Evolutionary conservation across 2,888 invertebrate species (phyloP), one percentile per base, ranked within the genome.

Genomic region (Isotomurus palustris): DNA sequence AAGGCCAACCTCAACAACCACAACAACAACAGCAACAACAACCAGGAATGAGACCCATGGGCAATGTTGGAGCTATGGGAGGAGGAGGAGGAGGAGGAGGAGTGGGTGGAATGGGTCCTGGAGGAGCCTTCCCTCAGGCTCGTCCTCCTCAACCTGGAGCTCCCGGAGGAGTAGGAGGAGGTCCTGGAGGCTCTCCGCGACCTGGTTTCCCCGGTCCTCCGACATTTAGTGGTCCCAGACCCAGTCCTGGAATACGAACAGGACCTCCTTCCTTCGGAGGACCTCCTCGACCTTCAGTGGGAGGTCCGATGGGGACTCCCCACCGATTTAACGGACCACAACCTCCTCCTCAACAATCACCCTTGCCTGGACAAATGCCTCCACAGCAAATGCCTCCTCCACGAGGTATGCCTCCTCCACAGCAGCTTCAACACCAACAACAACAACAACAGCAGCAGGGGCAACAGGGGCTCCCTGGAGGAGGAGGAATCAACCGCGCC

Each of bases 301-400:
- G n/a, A n/a, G 69, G 68, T 43, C 66, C 67, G 25, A 62, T 64
- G 21, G 71, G 71, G 3, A 67, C 64, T 44, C 71, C 71, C 36
- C 67, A 69, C 44, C 59, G 71, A 21, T 67, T 67, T 55, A 70
- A 65, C 36, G 71, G 71, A 24, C 66, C 69, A 36, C 66, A 63
- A 48, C 71, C 69, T 24, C 59, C 67, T 14, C 66, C 68, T 6
- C 60, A 54, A 32, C 63, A 67, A 58, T 64, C 62, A 47, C 58
- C 59, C 28, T 62, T 52, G 10, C 56, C 60, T 22, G 67, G 66
- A 36, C 59, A 48, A 35, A 24, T 22, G 17, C 24, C 12, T 28
- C 49, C 24, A 35, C 36, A 22, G 58, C 56, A 17, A 50, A 48
- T 24, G 55, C 55, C 50, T 25, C 53, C 50, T 24, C 43, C 17